Conservation (phyloP, 2,797 vertebrate species). For the Dermochelys coriacea region DNA sequence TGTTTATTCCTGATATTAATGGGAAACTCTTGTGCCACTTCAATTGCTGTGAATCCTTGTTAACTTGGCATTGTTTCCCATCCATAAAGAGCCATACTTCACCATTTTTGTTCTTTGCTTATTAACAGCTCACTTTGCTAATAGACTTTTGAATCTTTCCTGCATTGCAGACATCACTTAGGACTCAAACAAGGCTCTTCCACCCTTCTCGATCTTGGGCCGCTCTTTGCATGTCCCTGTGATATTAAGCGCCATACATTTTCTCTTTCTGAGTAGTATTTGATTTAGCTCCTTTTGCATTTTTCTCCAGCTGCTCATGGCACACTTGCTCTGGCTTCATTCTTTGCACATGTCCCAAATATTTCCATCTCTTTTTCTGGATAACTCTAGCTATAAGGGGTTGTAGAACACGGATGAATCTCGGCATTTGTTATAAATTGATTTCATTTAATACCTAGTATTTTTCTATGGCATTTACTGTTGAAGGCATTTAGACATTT, state of each 20-base stretch:
- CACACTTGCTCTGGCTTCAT: background rate
- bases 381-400: background rate
- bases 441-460: background rate
- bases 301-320: background rate
- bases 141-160: background rate
- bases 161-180: background rate
- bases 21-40: background rate
- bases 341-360: background rate
- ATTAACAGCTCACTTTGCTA: background rate
- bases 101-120: background rate
- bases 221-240: background rate
- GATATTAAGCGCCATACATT: background rate
- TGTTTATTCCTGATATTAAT: background rate
- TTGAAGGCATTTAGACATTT: background rate
- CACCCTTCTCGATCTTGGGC: background rate
- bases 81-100: background rate
- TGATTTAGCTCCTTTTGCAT: background rate
- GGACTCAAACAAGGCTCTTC: background rate
- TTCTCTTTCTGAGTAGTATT: background rate
- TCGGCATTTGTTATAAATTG: background rate
- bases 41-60: background rate
- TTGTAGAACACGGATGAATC: background rate
- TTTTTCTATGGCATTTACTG: background rate
- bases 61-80: background rate
- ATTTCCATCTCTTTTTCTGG: background rate